Conservation (phyloP, 2,888 invertebrate species). For the Lasiommata megera region DNA sequence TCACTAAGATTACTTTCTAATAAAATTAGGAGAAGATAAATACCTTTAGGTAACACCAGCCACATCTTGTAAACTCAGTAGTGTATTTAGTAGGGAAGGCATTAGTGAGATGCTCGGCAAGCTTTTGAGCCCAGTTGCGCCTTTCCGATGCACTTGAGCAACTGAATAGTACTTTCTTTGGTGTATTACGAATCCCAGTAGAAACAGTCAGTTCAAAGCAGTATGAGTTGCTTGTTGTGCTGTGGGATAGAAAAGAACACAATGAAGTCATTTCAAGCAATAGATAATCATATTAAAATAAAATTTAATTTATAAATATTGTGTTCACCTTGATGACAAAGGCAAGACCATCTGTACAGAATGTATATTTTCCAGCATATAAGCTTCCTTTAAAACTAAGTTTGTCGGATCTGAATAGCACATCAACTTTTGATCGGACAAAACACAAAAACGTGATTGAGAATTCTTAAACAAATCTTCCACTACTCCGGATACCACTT, state of each 20-base stretch:
- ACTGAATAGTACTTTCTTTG: constrained; percentile 80
- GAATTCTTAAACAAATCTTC: constrained; percentile 89
- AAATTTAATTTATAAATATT: constrained; percentile 7
- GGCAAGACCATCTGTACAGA: constrained; percentile 84
- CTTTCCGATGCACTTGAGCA: constrained; percentile 78
- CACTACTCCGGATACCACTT: constrained; percentile 82
- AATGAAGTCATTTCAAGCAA: no score
- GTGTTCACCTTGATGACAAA: constrained; percentile 61
- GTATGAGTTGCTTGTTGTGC: constrained; percentile 80
- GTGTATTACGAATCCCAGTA: constrained; percentile 50
- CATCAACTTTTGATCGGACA: constrained; percentile 86
- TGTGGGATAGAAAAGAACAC: constrained; percentile 32
- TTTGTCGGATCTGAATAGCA: constrained; percentile 88
- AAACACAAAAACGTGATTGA: constrained; percentile 86
- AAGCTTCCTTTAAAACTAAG: constrained; percentile 85
- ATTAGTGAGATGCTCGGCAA: constrained; percentile 86
- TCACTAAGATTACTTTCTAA: background rate
- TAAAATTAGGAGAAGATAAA: background rate
- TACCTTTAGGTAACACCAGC: constrained; percentile 91
- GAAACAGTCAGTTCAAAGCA: constrained; percentile 84
- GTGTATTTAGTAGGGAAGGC: constrained; percentile 84
- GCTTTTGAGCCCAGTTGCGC: constrained; percentile 88
- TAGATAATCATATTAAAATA: no score
- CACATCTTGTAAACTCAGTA: constrained; percentile 87
- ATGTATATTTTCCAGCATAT: constrained; percentile 84